Percentiles rank a stretch among this genome's conserved stretches.
These are phyloP conservation scores for Poicephalus meyeri DNA, from an alignment of 2,113 vertebrate genomes.

Conservation along the genomic window DNA sequence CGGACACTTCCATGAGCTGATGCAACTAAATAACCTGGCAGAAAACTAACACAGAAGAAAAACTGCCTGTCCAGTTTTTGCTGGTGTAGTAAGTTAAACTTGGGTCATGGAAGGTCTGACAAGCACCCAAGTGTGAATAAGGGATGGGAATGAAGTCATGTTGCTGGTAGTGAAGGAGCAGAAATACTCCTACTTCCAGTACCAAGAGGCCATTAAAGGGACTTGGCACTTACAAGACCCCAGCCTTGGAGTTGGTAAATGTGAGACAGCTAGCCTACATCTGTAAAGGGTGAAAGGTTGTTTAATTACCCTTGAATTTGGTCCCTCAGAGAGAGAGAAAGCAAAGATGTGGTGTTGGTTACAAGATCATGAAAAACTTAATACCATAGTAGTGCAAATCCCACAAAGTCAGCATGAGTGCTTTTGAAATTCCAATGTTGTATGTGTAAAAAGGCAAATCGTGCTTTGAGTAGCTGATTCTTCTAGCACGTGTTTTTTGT, in stretches of 20 bases:
- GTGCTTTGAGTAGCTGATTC: not conserved
- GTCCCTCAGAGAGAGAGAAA: not conserved
- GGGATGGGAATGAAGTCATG: not conserved
- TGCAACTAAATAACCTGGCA: not conserved
- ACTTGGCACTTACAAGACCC: not conserved
- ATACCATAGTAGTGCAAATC: not conserved
- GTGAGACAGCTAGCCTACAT: not conserved
- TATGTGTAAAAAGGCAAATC: not conserved
- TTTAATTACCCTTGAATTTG: not conserved
- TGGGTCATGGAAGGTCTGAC: not conserved
- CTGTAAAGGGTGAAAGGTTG: not conserved
- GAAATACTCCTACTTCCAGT: not conserved
- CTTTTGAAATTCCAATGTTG: not conserved
- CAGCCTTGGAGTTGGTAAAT: not conserved
- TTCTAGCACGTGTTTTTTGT: not conserved
- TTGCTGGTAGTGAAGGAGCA: not conserved
- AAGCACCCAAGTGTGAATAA: rapidly evolving
- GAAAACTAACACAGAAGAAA: not conserved
- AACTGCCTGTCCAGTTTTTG: not conserved
- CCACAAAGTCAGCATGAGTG: not conserved
- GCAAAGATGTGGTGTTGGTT: not conserved
- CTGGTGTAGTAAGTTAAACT: not conserved
- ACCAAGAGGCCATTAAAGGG: not conserved
- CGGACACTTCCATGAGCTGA: not conserved
- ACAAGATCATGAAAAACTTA: not conserved